phyloP scores from a whole-genome alignment of 2,888 invertebrate genomes.

The Hypolimnas misippus region DNA sequence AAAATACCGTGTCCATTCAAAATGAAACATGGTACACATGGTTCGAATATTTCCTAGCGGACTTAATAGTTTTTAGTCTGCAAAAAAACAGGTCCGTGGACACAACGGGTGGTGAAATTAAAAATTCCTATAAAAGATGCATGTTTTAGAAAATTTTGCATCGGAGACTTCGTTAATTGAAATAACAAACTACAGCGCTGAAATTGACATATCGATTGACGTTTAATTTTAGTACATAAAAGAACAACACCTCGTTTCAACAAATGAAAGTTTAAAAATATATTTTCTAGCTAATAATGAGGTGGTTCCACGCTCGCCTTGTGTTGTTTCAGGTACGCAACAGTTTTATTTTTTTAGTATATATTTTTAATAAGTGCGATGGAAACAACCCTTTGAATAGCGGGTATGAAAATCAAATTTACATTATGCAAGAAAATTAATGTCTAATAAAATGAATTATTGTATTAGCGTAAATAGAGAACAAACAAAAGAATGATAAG shows the following conservation, averaged over 20 bases:
- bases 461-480: too few relatives aligned
- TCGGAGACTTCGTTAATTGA: slow-evolving; percentile 73
- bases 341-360: background rate
- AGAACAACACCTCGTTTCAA: slow-evolving; percentile 57
- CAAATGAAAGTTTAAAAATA: slow-evolving; percentile 44
- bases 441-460: background rate
- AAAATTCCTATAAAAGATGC: slow-evolving; percentile 57
- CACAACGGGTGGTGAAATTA: slow-evolving; percentile 48
- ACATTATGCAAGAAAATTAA: background rate
- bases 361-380: slow-evolving; percentile 11
- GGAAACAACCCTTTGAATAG: background rate
- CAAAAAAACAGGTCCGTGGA: slow-evolving; percentile 31
- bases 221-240: slow-evolving; percentile 76
- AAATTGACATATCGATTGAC: slow-evolving; percentile 71
- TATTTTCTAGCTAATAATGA: slow-evolving; percentile 31
- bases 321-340: slow-evolving; percentile 6
- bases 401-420: background rate
- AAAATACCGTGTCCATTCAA: slow-evolving; percentile 20
- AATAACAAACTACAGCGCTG: slow-evolving; percentile 73
- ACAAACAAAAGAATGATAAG: too few relatives aligned
- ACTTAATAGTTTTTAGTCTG: slow-evolving; percentile 32
- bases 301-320: slow-evolving; percentile 16
- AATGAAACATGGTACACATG: slow-evolving; percentile 27
- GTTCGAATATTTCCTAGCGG: slow-evolving; percentile 30
- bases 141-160: slow-evolving; percentile 65